phyloP scores from a whole-genome alignment of 2,797 vertebrate species.

The Falco columbarius region DNA sequence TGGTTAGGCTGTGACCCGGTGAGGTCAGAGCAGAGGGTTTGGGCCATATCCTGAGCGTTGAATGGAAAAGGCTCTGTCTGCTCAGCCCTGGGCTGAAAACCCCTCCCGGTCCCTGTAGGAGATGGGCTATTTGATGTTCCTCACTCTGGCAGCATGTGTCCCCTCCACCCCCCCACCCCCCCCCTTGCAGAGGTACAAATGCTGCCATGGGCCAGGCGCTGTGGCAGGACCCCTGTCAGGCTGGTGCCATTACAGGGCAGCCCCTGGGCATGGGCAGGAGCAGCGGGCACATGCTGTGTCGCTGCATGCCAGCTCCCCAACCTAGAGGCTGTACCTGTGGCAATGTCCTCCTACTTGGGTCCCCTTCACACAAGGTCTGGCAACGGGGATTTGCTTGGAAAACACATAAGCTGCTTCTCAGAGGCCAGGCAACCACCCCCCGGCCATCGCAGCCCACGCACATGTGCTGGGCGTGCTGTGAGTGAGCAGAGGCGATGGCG shows the following conservation, averaged over 20 bases:
- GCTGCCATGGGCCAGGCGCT: fast-evolving
- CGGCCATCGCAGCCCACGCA: neutral
- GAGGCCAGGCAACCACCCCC: neutral
- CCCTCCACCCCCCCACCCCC: neutral
- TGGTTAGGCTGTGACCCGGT: neutral
- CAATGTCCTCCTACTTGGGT: neutral
- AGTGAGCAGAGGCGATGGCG: neutral
- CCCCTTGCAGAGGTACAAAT: neutral
- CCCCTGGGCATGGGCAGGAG: neutral
- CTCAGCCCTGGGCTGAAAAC: neutral
- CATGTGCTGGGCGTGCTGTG: neutral
- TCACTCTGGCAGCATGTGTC: neutral
- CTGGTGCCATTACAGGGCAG: neutral
- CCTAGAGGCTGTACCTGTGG: neutral
- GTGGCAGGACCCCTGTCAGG: neutral
- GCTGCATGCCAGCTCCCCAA: neutral
- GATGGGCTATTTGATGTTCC: neutral
- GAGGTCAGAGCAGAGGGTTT: neutral
- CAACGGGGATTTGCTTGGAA: neutral
- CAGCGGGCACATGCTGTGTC: neutral
- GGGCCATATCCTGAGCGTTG: neutral
- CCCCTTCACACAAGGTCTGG: neutral
- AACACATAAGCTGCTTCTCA: neutral
- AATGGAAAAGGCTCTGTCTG: neutral
- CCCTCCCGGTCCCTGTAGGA: neutral